Evolutionary conservation across 2,113 vertebrate genomes (phyloP), one percentile per base, ranked within the genome.

Genomic region (Eurypyga helias): DNA sequence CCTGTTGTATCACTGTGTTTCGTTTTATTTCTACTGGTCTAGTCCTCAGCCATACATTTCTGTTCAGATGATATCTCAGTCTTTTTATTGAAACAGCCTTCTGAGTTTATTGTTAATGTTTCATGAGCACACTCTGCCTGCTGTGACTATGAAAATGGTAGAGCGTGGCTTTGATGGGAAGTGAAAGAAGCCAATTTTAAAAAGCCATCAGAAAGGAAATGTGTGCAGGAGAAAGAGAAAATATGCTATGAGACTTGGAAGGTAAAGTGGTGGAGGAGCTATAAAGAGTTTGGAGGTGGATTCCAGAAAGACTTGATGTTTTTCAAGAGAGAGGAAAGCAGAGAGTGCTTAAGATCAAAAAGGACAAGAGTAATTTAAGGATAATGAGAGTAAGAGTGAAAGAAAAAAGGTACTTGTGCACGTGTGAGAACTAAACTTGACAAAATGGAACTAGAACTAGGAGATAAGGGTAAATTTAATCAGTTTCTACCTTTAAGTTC

Each of bases 51-150:
- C 67, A 17, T 4, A 62, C 72, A 46, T 67, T 51, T 70, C 86
- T 80, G 46, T 65, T 81, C 93, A 92, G 90, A 88, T 49, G 58
- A 13, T 84, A 71, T 75, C 91, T 91, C 76, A 91, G 77, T 11
- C 91, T 94, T 80, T 90, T 83, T 84, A 67, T 78, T 78, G 83
- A 66, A 58, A 26, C 25, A 92, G 60, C 55, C 76, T 96, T 95
- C 93, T 31, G 70, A 83, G 91, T 67, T 84, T 81, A 66, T 46
- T 70, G 64, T 87, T 93, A 78, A 78, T 71, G 29, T 66, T 92
- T 86, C 54, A 34, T 62, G 87, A 87, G 69, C 87, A 77, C 25
- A 6, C 46, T 62, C 77, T 79, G 87, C 70, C 92, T 78, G 48
- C 81, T 13, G 4, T 0, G 15, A 17, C 81, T 67, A 49, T 54